Evolutionary conservation across 2,888 invertebrate species (phyloP).

Genomic region (Stenolophus ochropezus): DNA sequence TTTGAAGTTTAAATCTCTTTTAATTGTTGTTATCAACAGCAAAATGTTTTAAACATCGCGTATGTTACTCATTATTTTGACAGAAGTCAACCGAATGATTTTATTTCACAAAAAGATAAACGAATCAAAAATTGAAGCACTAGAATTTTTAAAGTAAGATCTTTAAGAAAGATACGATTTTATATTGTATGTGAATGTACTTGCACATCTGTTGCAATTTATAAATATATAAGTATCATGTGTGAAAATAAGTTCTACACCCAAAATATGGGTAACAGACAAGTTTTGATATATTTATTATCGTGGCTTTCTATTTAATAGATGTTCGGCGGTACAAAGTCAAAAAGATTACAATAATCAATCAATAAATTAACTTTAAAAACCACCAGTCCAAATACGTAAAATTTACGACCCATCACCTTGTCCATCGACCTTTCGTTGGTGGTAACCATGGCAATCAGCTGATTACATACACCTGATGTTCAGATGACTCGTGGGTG

Average conservation of each 20-base stretch:
- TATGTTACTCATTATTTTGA: background rate
- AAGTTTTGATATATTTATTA: background rate
- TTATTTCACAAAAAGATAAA: background rate
- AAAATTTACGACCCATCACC: background rate
- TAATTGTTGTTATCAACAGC: background rate
- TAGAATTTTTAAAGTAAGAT: background rate
- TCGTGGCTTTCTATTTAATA: background rate
- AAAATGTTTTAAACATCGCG: constrained; percentile 10
- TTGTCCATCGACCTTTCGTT: constrained; percentile 27
- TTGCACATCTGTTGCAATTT: background rate
- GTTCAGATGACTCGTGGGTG: constrained; percentile 45
- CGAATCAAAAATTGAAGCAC: background rate
- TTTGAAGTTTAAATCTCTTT: background rate
- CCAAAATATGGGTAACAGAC: background rate
- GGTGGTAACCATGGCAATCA: constrained; percentile 14
- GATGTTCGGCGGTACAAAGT: background rate
- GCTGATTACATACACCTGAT: constrained; percentile 43
- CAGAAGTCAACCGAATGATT: background rate
- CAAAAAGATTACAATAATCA: background rate
- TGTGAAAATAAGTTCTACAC: background rate
- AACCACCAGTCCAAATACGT: background rate
- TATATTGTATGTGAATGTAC: background rate
- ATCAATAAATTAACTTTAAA: background rate
- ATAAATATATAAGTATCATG: background rate
- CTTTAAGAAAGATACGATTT: background rate